Evolutionary conservation across 2,113 vertebrate species (phyloP).

Genomic region (Alces alces): DNA sequence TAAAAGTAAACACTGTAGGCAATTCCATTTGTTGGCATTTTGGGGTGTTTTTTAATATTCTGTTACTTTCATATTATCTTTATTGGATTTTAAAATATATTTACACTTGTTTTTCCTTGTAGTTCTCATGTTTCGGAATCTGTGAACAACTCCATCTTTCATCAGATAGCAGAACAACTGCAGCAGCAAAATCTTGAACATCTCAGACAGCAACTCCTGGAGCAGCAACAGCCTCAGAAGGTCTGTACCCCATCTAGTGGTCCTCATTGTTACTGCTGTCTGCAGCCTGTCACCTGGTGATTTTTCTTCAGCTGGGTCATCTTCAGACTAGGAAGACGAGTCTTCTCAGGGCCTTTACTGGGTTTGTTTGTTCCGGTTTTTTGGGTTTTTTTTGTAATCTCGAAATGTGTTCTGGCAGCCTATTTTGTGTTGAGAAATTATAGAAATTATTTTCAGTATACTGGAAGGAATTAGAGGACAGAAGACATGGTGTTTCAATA

Average conservation of each 20-base stretch:
- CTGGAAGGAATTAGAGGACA: not conserved
- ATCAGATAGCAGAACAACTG: constrained; percentile 96
- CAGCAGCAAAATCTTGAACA: constrained; percentile 98
- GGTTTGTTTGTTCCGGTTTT: not conserved
- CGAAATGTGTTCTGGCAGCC: not conserved
- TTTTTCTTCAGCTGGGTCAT: not conserved
- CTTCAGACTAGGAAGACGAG: not conserved
- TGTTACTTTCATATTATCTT: not conserved
- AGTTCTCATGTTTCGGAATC: constrained; percentile 95
- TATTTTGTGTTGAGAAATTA: not conserved
- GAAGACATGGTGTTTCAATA: not conserved
- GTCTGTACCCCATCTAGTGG: constrained; percentile 80
- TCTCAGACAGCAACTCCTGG: constrained; percentile 95
- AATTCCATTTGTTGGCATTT: not conserved
- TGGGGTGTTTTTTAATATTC: not conserved
- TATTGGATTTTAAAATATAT: not conserved
- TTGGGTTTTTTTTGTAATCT: not conserved
- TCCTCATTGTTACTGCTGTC: not conserved
- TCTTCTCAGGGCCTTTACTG: not conserved
- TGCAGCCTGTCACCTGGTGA: not conserved
- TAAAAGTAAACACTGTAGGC: not conserved
- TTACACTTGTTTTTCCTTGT: constrained; percentile 64
- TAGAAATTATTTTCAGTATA: not conserved
- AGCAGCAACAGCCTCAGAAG: constrained; percentile 88
- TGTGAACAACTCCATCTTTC: constrained; percentile 97